Percentiles rank a stretch among this genome's conserved stretches.
Evolutionary conservation across 2,888 invertebrate species (phyloP).

Genomic region (Agriopis aurantiaria): DNA sequence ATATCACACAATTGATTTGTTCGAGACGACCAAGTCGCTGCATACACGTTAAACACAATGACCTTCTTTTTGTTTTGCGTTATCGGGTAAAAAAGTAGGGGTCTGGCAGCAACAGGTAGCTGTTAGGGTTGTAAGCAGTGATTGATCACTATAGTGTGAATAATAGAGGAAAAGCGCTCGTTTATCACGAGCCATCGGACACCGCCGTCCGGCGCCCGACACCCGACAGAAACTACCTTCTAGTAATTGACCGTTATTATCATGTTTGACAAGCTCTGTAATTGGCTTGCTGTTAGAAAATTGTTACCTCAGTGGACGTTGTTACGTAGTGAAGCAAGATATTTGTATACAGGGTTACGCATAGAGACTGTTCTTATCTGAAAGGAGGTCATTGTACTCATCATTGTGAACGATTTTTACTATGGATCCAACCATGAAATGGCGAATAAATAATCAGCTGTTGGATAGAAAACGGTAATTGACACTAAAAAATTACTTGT

Average conservation of each 20-base stretch:
- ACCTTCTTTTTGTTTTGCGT: not conserved
- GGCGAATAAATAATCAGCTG: no score
- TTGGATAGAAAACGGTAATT: no score
- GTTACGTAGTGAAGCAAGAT: not conserved
- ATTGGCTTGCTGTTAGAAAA: constrained; percentile 7
- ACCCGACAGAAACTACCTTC: constrained; percentile 20
- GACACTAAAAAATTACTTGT: no score
- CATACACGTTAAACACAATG: no score
- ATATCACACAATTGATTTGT: no score
- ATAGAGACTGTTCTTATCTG: no score
- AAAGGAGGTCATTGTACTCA: no score
- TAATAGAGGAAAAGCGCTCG: constrained; percentile 52
- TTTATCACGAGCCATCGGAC: constrained; percentile 58
- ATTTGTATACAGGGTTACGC: no score
- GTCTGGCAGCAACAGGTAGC: constrained; percentile 50
- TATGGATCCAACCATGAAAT: no score
- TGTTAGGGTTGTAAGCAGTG: constrained; percentile 43
- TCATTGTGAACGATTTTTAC: no score
- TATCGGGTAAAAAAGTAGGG: constrained; percentile 17
- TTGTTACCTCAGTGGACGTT: not conserved
- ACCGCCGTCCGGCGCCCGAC: constrained; percentile 34
- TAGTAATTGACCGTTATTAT: constrained; percentile 24
- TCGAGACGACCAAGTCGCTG: no score
- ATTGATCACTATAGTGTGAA: constrained; percentile 61
- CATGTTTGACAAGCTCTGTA: constrained; percentile 14